Base-by-base conservation (phyloP, 2,888 invertebrate genomes). In the Plebejus anna region DNA sequence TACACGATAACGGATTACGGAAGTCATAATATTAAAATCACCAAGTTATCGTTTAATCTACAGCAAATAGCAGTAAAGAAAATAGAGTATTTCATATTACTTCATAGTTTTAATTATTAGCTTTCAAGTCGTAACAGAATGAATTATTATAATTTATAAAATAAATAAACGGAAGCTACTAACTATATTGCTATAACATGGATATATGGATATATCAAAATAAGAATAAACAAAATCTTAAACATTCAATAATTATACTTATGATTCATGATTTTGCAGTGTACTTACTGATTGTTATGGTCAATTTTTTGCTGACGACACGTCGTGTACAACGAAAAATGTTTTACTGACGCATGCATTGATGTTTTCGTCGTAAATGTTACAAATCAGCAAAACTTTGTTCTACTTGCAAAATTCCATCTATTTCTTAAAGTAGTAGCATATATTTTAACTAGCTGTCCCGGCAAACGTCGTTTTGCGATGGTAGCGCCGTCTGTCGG, bases 311-410 rank as follows among this genome's bases (percentile, higher is more conserved):
- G 66, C 66, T 66, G 13, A 66, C 13, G 11, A 36, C 13, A 1
- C 66, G 32, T 66, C 32, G 32, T 32, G 66, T 66, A 13, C 51
- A 9, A 73, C 28, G 55, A 32, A 73, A 51, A 51, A 73, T 22
- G 55, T 32, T 55, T 73, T 16, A 32, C 61, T 13, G 32, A 73
- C 22, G 11, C 28, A 73, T 28, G 9, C 22, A 28, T 4, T 51
- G 28, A 32, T 73, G 51, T 73, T 73, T 32, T 72, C 22, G 7
- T 72, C 28, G 42, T 13, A 47, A 47, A 72, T 28, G 13, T 72
- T 28, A 47, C 72, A 13, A 28, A 51, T 51, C 47, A 72, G 72
- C 72, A 28, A 72, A 22, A 72, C 16, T 13, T 47, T 47, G 11
- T 47, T 72, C 11, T 47, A 72, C 42, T 32, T 66, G 28, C 22